Base-by-base conservation (phyloP, 1,140 invertebrate species). In the Chrysomallon squamiferum region DNA sequence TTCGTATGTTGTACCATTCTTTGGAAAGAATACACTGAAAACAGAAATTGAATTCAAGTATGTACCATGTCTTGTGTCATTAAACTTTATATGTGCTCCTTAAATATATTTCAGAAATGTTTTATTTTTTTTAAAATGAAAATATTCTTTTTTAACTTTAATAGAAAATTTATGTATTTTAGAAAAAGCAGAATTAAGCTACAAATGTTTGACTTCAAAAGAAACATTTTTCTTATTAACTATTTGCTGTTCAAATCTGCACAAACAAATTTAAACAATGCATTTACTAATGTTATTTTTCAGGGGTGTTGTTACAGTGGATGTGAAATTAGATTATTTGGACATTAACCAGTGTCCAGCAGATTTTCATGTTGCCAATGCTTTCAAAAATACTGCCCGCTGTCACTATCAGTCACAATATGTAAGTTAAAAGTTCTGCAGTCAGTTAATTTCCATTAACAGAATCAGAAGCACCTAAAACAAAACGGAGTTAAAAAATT, bases 271-370 rank as follows among this genome's bases (percentile, higher is more conserved):
- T n/a, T n/a, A n/a, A n/a, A n/a, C n/a, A n/a, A n/a, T n/a, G n/a
- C n/a, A n/a, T n/a, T n/a, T n/a, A n/a, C 27, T 11, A 49, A 13
- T 45, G 35, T 66, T 20, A 4, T 45, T 45, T 11, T 62, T 15
- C 62, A 97, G 95, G 85, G 97, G 97, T 77, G 93, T 95, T 65
- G 95, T 98, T 13, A 91, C 93, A 67, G 95, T 98, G 22, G 94
- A 94, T 35, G 95, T 98, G 90, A 90, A 94, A 79, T 88, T 98
- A 72, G 82, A 93, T 78, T 91, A 95, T 77, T 86, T 99, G 75
- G 95, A 98, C 84, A 92, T 98, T 27, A 96, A 97, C 84, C 96
- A 98, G 86, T 99, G 96, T 81, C 93, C 95, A 38, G 92, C 93
- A 47, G 74, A 83, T 83, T 95, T 92, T 84, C 92, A 92, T 76